Conservation (phyloP, 2,113 vertebrate genomes). For the Nibea coibor region DNA sequence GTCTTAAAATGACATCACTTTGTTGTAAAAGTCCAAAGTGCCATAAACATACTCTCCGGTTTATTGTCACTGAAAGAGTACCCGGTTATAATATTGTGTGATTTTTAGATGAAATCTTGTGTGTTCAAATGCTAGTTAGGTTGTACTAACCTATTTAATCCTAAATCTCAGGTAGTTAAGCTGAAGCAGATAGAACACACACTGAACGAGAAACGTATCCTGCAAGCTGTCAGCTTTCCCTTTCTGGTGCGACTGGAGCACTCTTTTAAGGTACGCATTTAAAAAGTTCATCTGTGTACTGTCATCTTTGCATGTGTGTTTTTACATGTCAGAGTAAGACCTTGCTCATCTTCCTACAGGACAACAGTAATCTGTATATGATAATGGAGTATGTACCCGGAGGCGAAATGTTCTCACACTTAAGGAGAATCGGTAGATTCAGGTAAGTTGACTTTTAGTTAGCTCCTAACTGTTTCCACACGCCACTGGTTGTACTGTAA, state of each 20-base stretch:
- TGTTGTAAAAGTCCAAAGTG: conserved; percentile 5
- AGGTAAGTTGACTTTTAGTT: conserved; percentile 79
- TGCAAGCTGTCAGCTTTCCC: conserved; percentile 93
- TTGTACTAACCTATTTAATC: background rate
- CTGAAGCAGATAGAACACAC: conserved; percentile 98
- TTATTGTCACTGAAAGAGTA: background rate
- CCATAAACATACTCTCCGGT: background rate
- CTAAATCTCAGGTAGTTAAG: conserved; percentile 87
- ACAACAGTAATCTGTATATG: conserved; percentile 95
- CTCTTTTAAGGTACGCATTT: conserved; percentile 89
- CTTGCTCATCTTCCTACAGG: conserved; percentile 74
- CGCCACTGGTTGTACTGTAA: conserved; percentile 21
- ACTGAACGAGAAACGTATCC: conserved; percentile 94
- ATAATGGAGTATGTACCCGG: conserved; percentile 95
- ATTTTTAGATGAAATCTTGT: background rate
- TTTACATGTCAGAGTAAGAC: conserved; percentile 13
- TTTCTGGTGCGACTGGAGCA: conserved; percentile 94
- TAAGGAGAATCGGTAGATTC: conserved; percentile 94
- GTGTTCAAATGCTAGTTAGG: background rate
- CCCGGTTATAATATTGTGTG: background rate
- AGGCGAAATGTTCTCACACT: conserved; percentile 95
- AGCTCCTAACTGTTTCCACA: background rate
- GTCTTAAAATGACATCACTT: background rate
- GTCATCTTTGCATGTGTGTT: background rate
- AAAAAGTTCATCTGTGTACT: background rate